phyloP scores from a whole-genome alignment of 1,140 invertebrate genomes.

The Heliconius congener region DNA sequence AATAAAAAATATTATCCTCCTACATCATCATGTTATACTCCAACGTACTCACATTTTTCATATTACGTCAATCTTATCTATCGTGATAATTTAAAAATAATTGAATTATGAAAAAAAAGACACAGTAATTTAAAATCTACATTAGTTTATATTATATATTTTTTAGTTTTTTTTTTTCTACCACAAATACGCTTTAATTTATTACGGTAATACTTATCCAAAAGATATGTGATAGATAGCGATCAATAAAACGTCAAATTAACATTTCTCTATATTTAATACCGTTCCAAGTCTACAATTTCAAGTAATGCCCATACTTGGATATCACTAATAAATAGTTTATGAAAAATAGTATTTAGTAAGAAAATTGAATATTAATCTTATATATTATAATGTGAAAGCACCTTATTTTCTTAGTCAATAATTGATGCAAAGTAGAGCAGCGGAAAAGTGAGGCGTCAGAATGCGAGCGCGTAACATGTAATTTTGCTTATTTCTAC shows the following conservation, averaged over 20 bases:
- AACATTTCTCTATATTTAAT: background rate
- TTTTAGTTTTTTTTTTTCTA: too few species aligned
- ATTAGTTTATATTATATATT: too few species aligned
- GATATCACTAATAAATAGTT: background rate
- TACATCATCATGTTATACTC: too few species aligned
- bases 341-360: constrained; percentile 9
- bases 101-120: too few species aligned
- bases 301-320: background rate
- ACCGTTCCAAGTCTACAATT: background rate
- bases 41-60: too few species aligned
- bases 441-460: background rate
- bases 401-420: constrained; percentile 9
- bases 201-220: too few species aligned
- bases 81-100: too few species aligned
- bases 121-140: too few species aligned
- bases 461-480: background rate
- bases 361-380: constrained; percentile 4
- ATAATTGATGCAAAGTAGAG: background rate
- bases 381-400: background rate
- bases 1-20: too few species aligned
- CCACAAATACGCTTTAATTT: too few species aligned
- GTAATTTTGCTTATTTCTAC: background rate
- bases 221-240: background rate
- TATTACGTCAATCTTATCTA: too few species aligned
- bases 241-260: background rate